phyloP scores from a whole-genome alignment of 2,113 vertebrate species.

The Triplophysa dalaica region DNA sequence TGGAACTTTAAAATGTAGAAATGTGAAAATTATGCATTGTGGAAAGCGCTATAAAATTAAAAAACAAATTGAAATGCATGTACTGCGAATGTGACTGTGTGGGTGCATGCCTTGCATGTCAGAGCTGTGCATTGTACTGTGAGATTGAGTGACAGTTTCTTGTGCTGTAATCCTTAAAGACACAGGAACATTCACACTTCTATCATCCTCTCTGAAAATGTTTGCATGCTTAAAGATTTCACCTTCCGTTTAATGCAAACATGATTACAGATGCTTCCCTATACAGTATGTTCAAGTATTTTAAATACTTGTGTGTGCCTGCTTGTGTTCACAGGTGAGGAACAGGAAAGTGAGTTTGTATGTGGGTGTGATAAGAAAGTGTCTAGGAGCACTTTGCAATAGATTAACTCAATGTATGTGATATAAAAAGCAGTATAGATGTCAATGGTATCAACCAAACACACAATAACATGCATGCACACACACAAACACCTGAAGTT shows the following conservation, averaged over 20 bases:
- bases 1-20: too few relatives aligned
- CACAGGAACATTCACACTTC: background rate
- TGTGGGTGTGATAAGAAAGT: background rate
- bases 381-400: background rate
- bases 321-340: background rate
- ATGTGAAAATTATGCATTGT: constrained; percentile 3
- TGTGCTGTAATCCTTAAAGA: background rate
- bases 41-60: background rate
- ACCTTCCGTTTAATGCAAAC: constrained; percentile 21
- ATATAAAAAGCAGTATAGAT: background rate
- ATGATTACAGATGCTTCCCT: constrained; percentile 9
- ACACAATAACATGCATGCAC: background rate
- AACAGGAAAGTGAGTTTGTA: background rate
- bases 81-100: background rate
- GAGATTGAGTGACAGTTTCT: constrained; percentile 16
- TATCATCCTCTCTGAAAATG: background rate
- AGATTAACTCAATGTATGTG: background rate
- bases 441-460: background rate
- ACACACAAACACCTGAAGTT: background rate
- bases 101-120: background rate
- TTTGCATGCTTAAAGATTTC: constrained; percentile 1
- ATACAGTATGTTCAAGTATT: background rate
- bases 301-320: background rate
- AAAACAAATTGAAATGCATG: background rate
- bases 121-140: background rate